These are phyloP conservation scores for Drosophila pegasa DNA, from an alignment of 2,888 invertebrate species.

Conservation along the genomic window DNA sequence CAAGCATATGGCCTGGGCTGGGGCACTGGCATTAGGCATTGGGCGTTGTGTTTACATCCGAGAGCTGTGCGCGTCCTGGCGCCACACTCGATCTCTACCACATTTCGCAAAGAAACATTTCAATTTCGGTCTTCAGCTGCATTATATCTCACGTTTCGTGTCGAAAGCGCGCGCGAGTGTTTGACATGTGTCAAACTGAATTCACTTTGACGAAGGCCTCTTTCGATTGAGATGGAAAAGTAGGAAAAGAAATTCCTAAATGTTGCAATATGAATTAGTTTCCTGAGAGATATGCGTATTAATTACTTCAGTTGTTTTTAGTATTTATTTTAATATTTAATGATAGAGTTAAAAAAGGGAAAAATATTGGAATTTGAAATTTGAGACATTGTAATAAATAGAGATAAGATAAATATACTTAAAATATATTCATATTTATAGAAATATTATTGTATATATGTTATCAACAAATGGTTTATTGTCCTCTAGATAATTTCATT, in stretches of 20 bases:
- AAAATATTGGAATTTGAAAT: too few relatives aligned
- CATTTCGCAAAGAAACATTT: conserved; percentile 49
- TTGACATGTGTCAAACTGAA: conserved; percentile 59
- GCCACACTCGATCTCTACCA: conserved; percentile 54
- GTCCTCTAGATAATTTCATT: too few relatives aligned
- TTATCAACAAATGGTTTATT: too few relatives aligned
- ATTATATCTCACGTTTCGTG: conserved; percentile 22
- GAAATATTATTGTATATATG: too few relatives aligned
- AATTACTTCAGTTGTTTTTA: neutral
- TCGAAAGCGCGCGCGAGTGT: conserved; percentile 55
- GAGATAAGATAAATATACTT: too few relatives aligned
- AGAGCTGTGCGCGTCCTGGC: conserved; percentile 44
- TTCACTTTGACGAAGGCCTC: neutral
- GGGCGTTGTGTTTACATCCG: conserved; percentile 9
- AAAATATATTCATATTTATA: too few relatives aligned
- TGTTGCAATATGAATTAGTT: neutral
- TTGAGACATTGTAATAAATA: too few relatives aligned
- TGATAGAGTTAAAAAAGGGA: too few relatives aligned
- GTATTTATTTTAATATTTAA: too few relatives aligned
- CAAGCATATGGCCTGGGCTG: conserved; percentile 33
- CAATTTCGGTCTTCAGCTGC: conserved; percentile 15
- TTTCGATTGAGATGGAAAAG: neutral
- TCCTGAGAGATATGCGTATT: neutral
- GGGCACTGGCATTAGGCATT: neutral
- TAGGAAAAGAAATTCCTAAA: neutral